phyloP scores from a whole-genome alignment of 2,797 vertebrate species.

The Pampus argenteus region DNA sequence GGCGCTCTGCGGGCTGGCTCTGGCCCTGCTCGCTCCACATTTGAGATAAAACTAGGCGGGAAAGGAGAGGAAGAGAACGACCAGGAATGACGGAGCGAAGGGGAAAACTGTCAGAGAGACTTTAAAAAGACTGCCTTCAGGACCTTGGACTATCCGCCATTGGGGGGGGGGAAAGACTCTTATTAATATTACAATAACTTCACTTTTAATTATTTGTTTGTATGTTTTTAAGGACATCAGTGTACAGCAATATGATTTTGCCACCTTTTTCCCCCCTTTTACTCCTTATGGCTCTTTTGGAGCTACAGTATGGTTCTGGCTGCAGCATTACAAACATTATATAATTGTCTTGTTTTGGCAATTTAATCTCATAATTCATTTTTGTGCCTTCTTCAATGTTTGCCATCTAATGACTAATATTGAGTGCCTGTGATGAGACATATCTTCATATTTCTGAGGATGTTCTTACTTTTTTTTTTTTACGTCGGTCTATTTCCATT shows the following conservation, averaged over 20 bases:
- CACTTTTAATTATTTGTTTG: slow-evolving; percentile 83
- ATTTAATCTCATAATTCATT: slow-evolving; percentile 50
- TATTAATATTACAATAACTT: slow-evolving; percentile 86
- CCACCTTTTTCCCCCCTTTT: slow-evolving; percentile 28
- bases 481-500: slow-evolving; percentile 40
- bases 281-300: slow-evolving; percentile 53
- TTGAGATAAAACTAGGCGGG: slow-evolving; percentile 80
- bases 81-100: slow-evolving; percentile 65
- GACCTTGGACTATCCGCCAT: slow-evolving; percentile 79
- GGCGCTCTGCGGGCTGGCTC: slow-evolving; percentile 71
- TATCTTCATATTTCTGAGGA: slow-evolving; percentile 60
- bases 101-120: slow-evolving; percentile 82
- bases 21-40: slow-evolving; percentile 77
- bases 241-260: slow-evolving; percentile 76
- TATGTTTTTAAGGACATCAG: slow-evolving; percentile 81
- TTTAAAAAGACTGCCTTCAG: slow-evolving; percentile 84
- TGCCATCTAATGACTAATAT: slow-evolving; percentile 41
- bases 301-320: slow-evolving; percentile 58
- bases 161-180: slow-evolving; percentile 72
- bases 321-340: slow-evolving; percentile 64
- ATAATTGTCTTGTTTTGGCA: slow-evolving; percentile 64
- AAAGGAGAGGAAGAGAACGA: slow-evolving; percentile 55
- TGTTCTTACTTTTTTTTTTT: slow-evolving; percentile 38
- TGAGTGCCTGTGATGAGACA: slow-evolving; percentile 51
- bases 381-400: slow-evolving; percentile 58